Evolutionary conservation across 2,888 invertebrate genomes (phyloP), one percentile per base, ranked within the genome.

Genomic region (Microdon myrmicae): DNA sequence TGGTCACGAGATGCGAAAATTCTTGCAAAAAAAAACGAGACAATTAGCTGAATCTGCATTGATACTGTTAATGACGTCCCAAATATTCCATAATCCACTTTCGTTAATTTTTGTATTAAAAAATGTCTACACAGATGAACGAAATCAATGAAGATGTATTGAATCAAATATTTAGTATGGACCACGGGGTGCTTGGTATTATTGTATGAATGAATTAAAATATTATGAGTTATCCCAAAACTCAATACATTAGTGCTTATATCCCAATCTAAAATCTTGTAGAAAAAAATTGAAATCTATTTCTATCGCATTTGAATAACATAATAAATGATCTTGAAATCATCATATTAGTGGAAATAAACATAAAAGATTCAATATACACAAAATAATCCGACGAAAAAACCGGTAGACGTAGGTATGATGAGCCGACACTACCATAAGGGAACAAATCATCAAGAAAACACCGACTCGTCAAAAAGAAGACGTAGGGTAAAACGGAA

Each of bases 321-420:
- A 38, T 38, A 23, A 14, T 38, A 2, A 16, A 14, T 13, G n/a
- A 25, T 7, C 13, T 38, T 23, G 13, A 22, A 25, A n/a, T 38
- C 5, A 38, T 38, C 12, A 25, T 14, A 2, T 8, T 38, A n/a
- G 23, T 14, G 14, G 25, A 38, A 25, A 38, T 38, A 14, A 38
- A 38, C 13, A 38, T 25, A 25, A 22, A 38, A 25, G 25, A 38
- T n/a, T n/a, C n/a, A n/a, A n/a, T n/a, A n/a, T n/a, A n/a, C n/a
- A n/a, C n/a, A n/a, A n/a, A n/a, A n/a, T n/a, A n/a, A n/a, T n/a
- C n/a, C n/a, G n/a, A n/a, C n/a, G n/a, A n/a, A n/a, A n/a, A n/a
- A n/a, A n/a, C n/a, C n/a, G n/a, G n/a, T n/a, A n/a, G n/a, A n/a
- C n/a, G n/a, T n/a, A n/a, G n/a, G n/a, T n/a, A n/a, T n/a, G n/a